Evolutionary conservation across 2,888 invertebrate genomes (phyloP).

Genomic region (Boloria selene): DNA sequence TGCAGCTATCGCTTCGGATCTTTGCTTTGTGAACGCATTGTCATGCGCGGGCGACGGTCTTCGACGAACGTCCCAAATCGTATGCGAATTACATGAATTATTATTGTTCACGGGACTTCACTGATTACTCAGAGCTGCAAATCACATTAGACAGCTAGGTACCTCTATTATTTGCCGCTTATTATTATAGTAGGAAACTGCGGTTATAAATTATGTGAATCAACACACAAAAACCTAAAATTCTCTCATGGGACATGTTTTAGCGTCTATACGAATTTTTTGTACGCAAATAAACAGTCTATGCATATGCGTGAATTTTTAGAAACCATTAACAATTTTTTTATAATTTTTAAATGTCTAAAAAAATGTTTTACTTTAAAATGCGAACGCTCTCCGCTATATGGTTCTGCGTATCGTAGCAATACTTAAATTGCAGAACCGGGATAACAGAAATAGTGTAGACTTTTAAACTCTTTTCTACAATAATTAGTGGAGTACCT

Average conservation of each 20-base stretch:
- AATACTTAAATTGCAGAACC: no score
- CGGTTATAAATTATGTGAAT: constrained; percentile 26
- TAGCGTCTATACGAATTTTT: no score
- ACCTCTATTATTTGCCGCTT: constrained; percentile 30
- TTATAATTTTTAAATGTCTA: no score
- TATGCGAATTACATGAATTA: constrained; percentile 65
- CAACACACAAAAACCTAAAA: constrained; percentile 10
- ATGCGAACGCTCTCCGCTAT: no score
- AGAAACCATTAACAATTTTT: no score
- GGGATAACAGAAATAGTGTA: no score
- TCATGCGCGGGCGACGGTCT: constrained; percentile 62
- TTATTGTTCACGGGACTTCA: constrained; percentile 55
- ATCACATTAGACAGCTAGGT: constrained; percentile 32
- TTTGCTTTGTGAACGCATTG: constrained; percentile 72
- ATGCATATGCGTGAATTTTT: no score
- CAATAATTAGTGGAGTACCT: no score
- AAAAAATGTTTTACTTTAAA: no score
- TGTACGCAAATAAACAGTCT: no score
- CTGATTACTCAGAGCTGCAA: constrained; percentile 54
- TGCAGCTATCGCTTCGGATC: constrained; percentile 75
- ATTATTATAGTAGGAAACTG: constrained; percentile 22
- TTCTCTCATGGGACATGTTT: constrained; percentile 5
- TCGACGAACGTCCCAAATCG: constrained; percentile 73
- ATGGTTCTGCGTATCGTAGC: no score
- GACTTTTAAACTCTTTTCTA: no score